phyloP scores from a whole-genome alignment of 2,113 vertebrate genomes.

The Microtus montanus region DNA sequence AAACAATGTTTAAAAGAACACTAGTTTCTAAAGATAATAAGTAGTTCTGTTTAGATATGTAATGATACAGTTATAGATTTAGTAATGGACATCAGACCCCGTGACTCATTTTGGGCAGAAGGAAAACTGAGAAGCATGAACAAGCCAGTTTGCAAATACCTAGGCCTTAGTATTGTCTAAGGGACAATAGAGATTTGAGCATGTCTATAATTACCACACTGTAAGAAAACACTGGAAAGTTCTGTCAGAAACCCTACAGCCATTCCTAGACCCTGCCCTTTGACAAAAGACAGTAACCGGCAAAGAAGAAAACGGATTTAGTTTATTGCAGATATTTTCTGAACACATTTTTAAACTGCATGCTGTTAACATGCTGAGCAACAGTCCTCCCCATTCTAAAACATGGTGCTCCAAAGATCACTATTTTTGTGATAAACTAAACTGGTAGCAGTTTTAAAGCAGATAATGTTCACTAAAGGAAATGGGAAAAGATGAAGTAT shows the following conservation, averaged over 20 bases:
- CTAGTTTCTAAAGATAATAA: conserved; percentile 1
- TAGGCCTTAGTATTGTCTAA: background rate
- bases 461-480: background rate
- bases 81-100: background rate
- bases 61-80: background rate
- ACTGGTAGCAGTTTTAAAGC: conserved; percentile 26
- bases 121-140: background rate
- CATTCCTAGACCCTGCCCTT: background rate
- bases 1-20: conserved; percentile 71
- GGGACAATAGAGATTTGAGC: background rate
- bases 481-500: background rate
- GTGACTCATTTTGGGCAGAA: background rate
- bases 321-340: background rate
- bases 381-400: background rate
- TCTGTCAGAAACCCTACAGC: background rate
- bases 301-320: background rate
- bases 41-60: background rate
- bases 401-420: background rate
- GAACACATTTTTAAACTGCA: background rate
- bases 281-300: background rate
- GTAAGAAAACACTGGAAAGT: background rate
- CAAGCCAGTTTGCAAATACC: background rate
- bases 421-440: conserved; percentile 26
- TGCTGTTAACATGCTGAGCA: background rate
- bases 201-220: background rate